phyloP scores from a whole-genome alignment of 2,888 invertebrate genomes.

The Plusia festucae region DNA sequence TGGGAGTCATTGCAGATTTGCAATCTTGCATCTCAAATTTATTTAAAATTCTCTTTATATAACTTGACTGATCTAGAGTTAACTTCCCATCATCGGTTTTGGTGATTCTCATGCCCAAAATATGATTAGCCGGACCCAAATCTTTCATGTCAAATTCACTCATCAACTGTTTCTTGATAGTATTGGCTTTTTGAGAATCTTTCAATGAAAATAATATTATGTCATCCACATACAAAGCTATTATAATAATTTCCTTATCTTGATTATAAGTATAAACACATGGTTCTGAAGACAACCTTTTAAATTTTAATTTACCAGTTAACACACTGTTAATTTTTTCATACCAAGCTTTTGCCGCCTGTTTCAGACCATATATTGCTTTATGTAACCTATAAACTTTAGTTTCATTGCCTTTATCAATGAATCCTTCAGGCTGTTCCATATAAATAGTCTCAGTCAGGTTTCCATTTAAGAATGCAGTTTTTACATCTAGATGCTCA shows the following conservation, averaged over 20 bases:
- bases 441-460: conserved; percentile 12
- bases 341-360: conserved; percentile 4
- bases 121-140: not conserved
- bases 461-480: conserved; percentile 16
- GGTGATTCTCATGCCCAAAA: not conserved
- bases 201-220: not conserved
- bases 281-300: not conserved
- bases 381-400: conserved; percentile 17
- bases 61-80: not conserved
- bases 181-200: not conserved
- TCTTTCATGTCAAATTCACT: not conserved
- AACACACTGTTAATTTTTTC: not conserved
- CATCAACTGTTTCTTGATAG: not conserved
- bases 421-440: conserved; percentile 18
- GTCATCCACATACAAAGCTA: not conserved
- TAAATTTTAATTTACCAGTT: not conserved
- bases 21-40: not conserved
- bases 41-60: not conserved
- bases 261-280: conserved; percentile 2
- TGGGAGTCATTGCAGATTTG: not conserved
- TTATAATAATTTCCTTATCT: not conserved
- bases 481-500: conserved; percentile 16
- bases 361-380: conserved; percentile 16
- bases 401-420: not conserved
- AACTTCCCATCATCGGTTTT: not conserved